phyloP scores from a whole-genome alignment of 2,888 invertebrate species.

The Hanleya hanleyi region DNA sequence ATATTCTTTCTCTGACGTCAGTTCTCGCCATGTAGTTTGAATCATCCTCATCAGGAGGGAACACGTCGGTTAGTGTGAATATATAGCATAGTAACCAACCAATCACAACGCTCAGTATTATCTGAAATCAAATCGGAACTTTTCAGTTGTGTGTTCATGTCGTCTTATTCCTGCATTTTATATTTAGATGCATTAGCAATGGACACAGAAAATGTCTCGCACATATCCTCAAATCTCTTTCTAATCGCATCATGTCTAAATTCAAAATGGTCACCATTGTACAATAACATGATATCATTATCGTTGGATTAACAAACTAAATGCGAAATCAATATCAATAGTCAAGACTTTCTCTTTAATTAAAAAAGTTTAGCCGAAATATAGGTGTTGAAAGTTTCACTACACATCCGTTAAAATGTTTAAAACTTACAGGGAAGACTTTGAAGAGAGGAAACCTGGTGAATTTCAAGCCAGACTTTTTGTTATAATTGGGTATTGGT shows the following conservation, averaged over 20 bases:
- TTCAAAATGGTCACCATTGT: too few species aligned
- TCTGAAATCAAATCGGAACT: conserved; percentile 30
- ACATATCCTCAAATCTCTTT: too few species aligned
- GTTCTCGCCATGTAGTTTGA: conserved; percentile 54
- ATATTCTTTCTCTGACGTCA: conserved; percentile 40
- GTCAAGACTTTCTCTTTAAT: too few species aligned
- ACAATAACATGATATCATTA: too few species aligned
- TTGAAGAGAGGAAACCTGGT: conserved; percentile 82
- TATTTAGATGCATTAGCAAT: too few species aligned
- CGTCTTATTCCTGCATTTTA: too few species aligned
- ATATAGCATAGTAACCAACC: conserved; percentile 50
- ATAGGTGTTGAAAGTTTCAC: too few species aligned
- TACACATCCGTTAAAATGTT: too few species aligned
- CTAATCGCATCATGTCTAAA: too few species aligned
- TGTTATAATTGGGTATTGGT: conserved; percentile 60
- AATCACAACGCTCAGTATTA: conserved; percentile 44
- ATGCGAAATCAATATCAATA: neutral
- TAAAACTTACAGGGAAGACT: conserved; percentile 81
- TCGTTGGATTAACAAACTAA: neutral
- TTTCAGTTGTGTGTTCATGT: neutral
- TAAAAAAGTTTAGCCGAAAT: too few species aligned
- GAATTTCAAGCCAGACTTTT: conserved; percentile 77
- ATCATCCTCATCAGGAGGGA: conserved; percentile 72
- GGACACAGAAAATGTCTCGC: too few species aligned
- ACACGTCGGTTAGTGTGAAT: conserved; percentile 46